These are phyloP conservation scores for Sander vitreus DNA, from an alignment of 2,113 vertebrate species.

Conservation along the genomic window DNA sequence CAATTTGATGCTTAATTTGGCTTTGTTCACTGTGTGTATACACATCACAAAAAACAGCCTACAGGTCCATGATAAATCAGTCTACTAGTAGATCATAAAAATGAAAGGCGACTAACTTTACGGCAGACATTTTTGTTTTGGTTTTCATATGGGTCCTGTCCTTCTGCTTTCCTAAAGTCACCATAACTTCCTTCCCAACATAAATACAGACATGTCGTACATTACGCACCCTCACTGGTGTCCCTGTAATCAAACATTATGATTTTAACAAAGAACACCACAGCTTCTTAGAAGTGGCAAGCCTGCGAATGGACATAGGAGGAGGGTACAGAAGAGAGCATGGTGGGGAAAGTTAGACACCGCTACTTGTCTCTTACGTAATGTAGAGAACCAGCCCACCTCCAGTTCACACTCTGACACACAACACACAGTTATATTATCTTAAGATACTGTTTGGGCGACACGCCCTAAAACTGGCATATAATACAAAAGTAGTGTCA, in stretches of 20 bases:
- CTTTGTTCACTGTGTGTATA: conserved; percentile 8
- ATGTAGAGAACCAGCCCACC: conserved; percentile 63
- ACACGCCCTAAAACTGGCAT: conserved; percentile 16
- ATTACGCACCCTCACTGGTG: conserved; percentile 9
- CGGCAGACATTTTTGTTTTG: conserved; percentile 61
- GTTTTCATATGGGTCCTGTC: conserved; percentile 55
- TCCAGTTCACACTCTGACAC: conserved; percentile 39
- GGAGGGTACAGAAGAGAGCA: conserved; percentile 34
- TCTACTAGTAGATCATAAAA: conserved; percentile 18
- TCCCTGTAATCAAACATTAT: conserved; percentile 45
- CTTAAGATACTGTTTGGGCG: neutral
- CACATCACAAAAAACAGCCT: neutral
- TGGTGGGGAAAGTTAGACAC: conserved; percentile 46
- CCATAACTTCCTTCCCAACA: conserved; percentile 72
- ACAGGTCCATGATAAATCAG: neutral
- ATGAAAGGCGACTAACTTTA: conserved; percentile 38
- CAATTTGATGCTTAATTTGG: conserved; percentile 7
- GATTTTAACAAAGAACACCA: conserved; percentile 31
- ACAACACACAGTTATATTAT: conserved; percentile 30
- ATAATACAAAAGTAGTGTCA: neutral
- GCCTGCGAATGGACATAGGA: conserved; percentile 14
- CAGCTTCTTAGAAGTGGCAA: conserved; percentile 43
- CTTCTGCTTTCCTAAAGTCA: conserved; percentile 73
- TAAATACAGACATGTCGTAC: conserved; percentile 53
- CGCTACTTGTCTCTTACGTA: conserved; percentile 64